phyloP scores from a whole-genome alignment of 2,888 invertebrate genomes.

The Rambutsinella grinnellia region DNA sequence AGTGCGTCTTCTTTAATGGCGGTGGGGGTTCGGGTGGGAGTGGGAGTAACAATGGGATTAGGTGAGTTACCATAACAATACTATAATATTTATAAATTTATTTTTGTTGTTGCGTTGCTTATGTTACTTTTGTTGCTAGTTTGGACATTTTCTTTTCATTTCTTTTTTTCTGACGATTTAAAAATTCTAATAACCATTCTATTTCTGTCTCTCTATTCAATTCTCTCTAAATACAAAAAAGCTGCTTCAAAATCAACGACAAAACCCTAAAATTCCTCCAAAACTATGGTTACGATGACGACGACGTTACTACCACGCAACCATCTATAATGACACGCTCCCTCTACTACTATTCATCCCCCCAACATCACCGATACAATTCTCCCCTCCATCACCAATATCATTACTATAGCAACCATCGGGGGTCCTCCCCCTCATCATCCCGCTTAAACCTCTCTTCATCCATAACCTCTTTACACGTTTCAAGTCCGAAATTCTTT shows the following conservation, averaged over 20 bases:
- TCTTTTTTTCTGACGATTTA: neutral
- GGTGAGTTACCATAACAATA: neutral
- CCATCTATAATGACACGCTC: too few species aligned
- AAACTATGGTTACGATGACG: too few species aligned
- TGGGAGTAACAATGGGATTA: too few species aligned
- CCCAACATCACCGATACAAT: neutral
- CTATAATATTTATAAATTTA: neutral
- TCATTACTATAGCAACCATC: neutral
- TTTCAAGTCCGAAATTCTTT: neutral
- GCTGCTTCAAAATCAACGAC: slow-evolving; percentile 13
- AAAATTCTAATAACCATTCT: too few species aligned
- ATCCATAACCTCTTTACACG: neutral
- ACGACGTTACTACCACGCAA: too few species aligned
- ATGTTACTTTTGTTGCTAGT: neutral
- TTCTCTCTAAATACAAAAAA: slow-evolving; percentile 2
- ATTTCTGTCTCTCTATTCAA: too few species aligned
- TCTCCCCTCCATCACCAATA: neutral
- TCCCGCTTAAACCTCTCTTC: neutral
- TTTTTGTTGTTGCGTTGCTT: neutral
- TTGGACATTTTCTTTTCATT: neutral
- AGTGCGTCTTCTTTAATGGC: slow-evolving; percentile 13
- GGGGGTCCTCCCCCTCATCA: neutral
- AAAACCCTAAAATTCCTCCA: too few species aligned
- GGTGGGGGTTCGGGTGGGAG: slow-evolving; percentile 4
- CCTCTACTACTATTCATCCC: too few species aligned